Base-by-base conservation (phyloP, 2,113 vertebrate species). In the Centropristis striata region DNA sequence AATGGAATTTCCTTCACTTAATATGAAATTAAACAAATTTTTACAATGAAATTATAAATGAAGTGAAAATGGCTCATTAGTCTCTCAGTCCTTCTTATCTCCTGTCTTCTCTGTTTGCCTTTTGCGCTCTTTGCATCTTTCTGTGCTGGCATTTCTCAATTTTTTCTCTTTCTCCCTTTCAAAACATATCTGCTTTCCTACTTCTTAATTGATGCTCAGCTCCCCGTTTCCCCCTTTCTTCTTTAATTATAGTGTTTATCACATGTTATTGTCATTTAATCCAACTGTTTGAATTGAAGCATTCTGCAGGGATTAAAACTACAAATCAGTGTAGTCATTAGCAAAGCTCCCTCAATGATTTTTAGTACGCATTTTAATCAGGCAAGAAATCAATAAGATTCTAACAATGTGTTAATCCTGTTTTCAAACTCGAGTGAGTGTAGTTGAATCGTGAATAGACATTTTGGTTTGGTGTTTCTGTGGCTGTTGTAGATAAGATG, bases 191-290 rank as follows among this genome's bases (percentile, higher is more conserved):
- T 63, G 71, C 50, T 11, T 72, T 77, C 20, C n/a, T n/a, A n/a
- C n/a, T 46, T 59, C 66, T 57, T 83, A 80, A 81, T 85, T 85
- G 83, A 80, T 44, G 50, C 59, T 80, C 53, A 32, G 15, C 76
- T 83, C 27, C 39, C 49, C 3, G n/a, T 49, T 85, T 74, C 67
- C 49, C 76, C 37, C 32, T 77, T 66, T 80, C 63, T 72, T 65
- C 81, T 64, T 84, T 89, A 81, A 87, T 90, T 83, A 78, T n/a
- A 49, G 47, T 84, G 72, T 86, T 90, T 86, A 79, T 76, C 80
- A 23, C 80, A 80, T 39, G 71, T 88, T 71, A 74, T 53, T 79
- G 68, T 84, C 63, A 69, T 84, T 87, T 86, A 49, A 77, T 55
- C 44, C 54, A 63, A 23, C 53, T n/a, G 37, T 90, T 86, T 84